These are phyloP conservation scores for Hirtodrosophila trivittata DNA, from an alignment of 2,888 invertebrate genomes.

Conservation along the genomic window DNA sequence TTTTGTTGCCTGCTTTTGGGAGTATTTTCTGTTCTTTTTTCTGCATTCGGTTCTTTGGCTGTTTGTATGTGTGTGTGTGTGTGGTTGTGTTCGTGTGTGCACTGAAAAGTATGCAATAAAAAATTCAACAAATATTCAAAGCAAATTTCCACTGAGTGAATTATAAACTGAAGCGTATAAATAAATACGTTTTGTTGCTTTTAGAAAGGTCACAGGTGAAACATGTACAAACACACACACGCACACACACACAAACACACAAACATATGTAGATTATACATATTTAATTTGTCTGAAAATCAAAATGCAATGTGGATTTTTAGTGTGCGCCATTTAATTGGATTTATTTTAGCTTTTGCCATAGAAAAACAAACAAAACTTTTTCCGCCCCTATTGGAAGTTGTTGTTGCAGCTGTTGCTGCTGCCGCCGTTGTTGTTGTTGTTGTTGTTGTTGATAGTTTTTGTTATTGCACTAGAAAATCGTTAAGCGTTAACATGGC, in stretches of 20 bases:
- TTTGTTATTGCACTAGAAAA: slow-evolving; percentile 63
- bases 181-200: background rate
- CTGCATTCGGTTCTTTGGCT: no score
- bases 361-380: slow-evolving; percentile 7
- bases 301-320: slow-evolving; percentile 8
- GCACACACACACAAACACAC: background rate
- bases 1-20: no score
- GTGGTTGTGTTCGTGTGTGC: background rate
- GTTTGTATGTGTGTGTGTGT: no score
- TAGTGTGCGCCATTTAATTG: slow-evolving; percentile 34
- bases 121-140: background rate
- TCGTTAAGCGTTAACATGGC: slow-evolving; percentile 59
- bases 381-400: slow-evolving; percentile 1
- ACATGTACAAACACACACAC: background rate
- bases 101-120: slow-evolving; percentile 23
- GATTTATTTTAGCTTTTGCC: slow-evolving; percentile 38
- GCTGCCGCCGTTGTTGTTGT: background rate
- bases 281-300: slow-evolving; percentile 31
- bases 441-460: slow-evolving; percentile 21
- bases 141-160: slow-evolving; percentile 1
- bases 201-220: background rate
- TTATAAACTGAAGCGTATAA: slow-evolving; percentile 13
- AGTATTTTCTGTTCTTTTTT: no score
- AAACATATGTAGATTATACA: slow-evolving; percentile 1
- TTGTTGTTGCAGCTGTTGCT: background rate